These are phyloP conservation scores for Hylaea fasciaria DNA, from an alignment of 2,888 invertebrate species.

Conservation along the genomic window DNA sequence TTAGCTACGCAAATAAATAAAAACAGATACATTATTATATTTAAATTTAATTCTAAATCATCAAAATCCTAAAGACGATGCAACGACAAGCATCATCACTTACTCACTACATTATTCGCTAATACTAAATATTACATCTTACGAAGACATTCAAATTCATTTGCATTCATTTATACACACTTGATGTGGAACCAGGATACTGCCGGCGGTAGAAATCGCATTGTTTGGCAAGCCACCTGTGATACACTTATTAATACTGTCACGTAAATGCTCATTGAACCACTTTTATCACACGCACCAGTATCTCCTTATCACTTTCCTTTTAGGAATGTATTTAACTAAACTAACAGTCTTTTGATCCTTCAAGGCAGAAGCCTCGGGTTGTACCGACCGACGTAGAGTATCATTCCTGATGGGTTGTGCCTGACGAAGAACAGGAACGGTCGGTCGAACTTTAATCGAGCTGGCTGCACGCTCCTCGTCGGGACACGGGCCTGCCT, in stretches of 20 bases:
- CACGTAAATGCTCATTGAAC: slow-evolving; percentile 79
- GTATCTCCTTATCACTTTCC: slow-evolving; percentile 79
- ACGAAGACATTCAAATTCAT: slow-evolving; percentile 62
- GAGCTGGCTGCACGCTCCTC: slow-evolving; percentile 85
- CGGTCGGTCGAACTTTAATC: slow-evolving; percentile 93
- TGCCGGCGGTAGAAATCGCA: slow-evolving; percentile 36
- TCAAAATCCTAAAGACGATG: slow-evolving; percentile 51
- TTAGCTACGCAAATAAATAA: background rate
- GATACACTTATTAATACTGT: slow-evolving; percentile 79
- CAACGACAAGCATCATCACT: slow-evolving; percentile 56
- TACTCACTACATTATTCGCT: slow-evolving; percentile 53
- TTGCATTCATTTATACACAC: slow-evolving; percentile 66
- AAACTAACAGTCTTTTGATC: slow-evolving; percentile 79
- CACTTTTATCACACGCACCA: slow-evolving; percentile 77
- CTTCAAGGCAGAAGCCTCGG: slow-evolving; percentile 91
- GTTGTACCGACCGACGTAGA: slow-evolving; percentile 95
- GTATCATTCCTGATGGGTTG: slow-evolving; percentile 95
- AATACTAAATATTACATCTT: slow-evolving; percentile 52
- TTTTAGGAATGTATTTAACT: slow-evolving; percentile 75
- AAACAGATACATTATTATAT: slow-evolving; percentile 19
- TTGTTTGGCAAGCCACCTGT: slow-evolving; percentile 55
- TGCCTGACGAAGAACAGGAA: slow-evolving; percentile 95
- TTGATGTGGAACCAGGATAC: slow-evolving; percentile 63
- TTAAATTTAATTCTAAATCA: slow-evolving; percentile 58
- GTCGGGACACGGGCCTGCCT: slow-evolving; percentile 89